Percentiles rank a stretch among this genome's conserved stretches.
Evolutionary conservation across 2,797 vertebrate species (phyloP).

Genomic region (Pantherophis vulpinus): DNA sequence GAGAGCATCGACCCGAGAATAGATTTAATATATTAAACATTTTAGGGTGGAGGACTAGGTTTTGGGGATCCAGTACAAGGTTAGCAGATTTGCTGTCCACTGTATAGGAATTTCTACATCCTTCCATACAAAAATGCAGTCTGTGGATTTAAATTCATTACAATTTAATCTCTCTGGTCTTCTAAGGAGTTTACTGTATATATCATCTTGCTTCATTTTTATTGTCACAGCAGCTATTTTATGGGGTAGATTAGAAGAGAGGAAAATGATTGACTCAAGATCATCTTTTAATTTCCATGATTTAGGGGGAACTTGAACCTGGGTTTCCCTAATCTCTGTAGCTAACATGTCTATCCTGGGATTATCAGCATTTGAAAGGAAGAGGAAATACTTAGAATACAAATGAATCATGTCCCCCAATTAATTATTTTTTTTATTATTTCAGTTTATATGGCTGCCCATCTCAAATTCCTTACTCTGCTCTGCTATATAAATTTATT

Average conservation of each 20-base stretch:
- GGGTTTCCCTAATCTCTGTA: background rate
- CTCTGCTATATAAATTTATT: background rate
- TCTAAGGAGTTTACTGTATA: background rate
- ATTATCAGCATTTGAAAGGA: background rate
- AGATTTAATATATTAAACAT: background rate
- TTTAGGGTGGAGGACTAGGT: background rate
- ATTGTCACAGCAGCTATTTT: background rate
- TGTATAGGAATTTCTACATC: background rate
- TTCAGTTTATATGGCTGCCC: background rate
- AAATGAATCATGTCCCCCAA: background rate
- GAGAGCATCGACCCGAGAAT: background rate
- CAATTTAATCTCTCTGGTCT: background rate
- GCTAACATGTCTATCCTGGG: background rate
- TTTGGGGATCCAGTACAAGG: background rate
- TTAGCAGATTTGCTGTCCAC: background rate
- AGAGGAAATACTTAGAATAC: background rate
- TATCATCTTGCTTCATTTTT: background rate
- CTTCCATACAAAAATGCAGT: background rate
- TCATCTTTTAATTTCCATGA: too few species aligned
- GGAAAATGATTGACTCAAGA: background rate
- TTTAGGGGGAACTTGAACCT: background rate
- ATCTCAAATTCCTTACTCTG: background rate
- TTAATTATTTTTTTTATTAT: background rate
- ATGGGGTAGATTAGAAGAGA: background rate
- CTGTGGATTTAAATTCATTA: background rate